Evolutionary conservation across 2,797 vertebrate genomes (phyloP), one percentile per base, ranked within the genome.

Genomic region (Hemitrygon akajei): DNA sequence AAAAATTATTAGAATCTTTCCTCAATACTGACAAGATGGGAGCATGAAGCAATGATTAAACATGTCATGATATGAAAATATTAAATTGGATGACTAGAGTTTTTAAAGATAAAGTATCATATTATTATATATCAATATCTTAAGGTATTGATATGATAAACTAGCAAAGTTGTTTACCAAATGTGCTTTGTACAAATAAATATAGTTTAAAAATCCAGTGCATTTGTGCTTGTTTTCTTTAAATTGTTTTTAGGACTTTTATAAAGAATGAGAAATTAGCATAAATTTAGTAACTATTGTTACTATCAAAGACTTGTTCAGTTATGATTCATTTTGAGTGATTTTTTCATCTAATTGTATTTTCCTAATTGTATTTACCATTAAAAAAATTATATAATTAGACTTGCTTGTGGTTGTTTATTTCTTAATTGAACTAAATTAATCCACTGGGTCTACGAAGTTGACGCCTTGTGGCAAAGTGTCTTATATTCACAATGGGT

Each of bases 111-210:
- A 79, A 77, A 20, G 84, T 87, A 87, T 87, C 84, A 63, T 66
- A 63, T 86, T 56, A 66, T 22, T 73, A 69, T 89, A 34, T 37
- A 89, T 89, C 86, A 89, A 37, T 89, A 89, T 69, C 60, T 89
- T 66, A n/a, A 20, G 86, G 63, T 89, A 89, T 89, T 89, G 86
- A 63, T 89, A 89, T 89, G n/a, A 89, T 89, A 66, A 66, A 89
- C 63, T 89, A 89, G 86, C 56, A 66, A 66, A 89, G 16, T 89
- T 89, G 86, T 89, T 89, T 69, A 89, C 86, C 86, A 89, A 89
- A 89, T 89, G 86, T 89, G 86, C 86, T 89, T 89, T 89, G 86
- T 89, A 89, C 63, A 89, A 89, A 86, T 86, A 86, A 86, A 89
- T 89, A 69, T 69, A 69, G 86, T 89, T 47, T 69, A n/a, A 89